Percentiles rank a stretch among this genome's conserved stretches.
Evolutionary conservation across 2,113 vertebrate genomes (phyloP).

Genomic region (Carettochelys insculpta): DNA sequence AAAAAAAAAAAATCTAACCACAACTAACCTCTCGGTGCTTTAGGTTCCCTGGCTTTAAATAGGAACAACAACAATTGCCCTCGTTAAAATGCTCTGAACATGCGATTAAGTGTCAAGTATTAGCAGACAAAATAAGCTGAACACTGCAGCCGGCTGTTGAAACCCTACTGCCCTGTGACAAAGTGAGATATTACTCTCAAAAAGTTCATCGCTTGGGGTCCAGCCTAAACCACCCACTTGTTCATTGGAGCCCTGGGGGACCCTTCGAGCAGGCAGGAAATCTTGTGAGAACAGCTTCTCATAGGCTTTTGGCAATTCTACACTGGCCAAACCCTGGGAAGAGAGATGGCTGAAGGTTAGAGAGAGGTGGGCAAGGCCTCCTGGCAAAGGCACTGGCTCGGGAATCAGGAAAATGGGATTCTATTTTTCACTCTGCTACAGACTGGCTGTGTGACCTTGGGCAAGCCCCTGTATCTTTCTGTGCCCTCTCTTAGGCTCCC

Average conservation of each 20-base stretch:
- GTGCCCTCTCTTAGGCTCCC: not conserved
- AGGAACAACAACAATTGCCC: not conserved
- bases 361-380: not conserved
- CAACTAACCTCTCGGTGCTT: not conserved
- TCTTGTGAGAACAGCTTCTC: not conserved
- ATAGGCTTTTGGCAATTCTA: not conserved
- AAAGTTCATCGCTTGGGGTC: not conserved
- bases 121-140: not conserved
- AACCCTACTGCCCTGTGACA: not conserved
- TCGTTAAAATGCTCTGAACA: not conserved
- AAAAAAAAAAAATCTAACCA: not conserved
- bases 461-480: not conserved
- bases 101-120: not conserved
- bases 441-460: not conserved
- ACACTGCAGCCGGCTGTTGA: not conserved
- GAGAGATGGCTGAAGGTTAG: not conserved
- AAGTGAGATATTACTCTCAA: not conserved
- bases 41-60: not conserved
- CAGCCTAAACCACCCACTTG: not conserved
- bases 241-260: not conserved
- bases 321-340: not conserved
- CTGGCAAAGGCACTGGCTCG: not conserved
- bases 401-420: not conserved
- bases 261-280: not conserved
- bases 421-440: not conserved